Percentiles rank a stretch among this genome's conserved stretches.
Evolutionary conservation across 2,888 invertebrate species (phyloP).

Genomic region (Odontocerum albicorne): DNA sequence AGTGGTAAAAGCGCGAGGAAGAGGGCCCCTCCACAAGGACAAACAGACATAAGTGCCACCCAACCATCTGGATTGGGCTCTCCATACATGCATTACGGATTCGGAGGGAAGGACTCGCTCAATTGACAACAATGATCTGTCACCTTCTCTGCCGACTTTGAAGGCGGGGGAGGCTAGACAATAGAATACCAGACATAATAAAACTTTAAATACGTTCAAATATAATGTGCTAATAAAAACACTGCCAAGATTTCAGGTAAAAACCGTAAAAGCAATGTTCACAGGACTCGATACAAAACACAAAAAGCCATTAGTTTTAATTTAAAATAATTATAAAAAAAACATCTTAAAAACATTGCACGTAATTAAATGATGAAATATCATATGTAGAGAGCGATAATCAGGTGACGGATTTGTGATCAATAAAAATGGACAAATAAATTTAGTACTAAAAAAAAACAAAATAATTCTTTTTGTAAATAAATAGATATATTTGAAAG

Average conservation of each 20-base stretch:
- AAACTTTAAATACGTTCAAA: neutral
- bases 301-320: neutral
- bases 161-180: slow-evolving; percentile 28
- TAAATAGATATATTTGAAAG: too few relatives aligned
- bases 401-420: too few relatives aligned
- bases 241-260: neutral
- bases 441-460: too few relatives aligned
- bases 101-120: slow-evolving; percentile 54
- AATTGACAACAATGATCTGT: slow-evolving; percentile 40
- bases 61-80: slow-evolving; percentile 49
- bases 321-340: neutral
- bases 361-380: too few relatives aligned
- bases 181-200: neutral
- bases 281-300: neutral
- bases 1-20: slow-evolving; percentile 44
- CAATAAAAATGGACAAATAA: too few relatives aligned
- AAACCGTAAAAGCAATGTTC: neutral
- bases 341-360: too few relatives aligned
- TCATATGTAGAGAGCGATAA: too few relatives aligned
- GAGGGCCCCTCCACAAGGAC: slow-evolving; percentile 52
- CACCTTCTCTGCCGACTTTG: slow-evolving; percentile 36
- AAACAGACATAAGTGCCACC: slow-evolving; percentile 41
- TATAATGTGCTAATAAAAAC: neutral
- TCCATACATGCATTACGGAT: slow-evolving; percentile 66
- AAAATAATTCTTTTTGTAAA: too few relatives aligned